Evolutionary conservation across 30 jellyfish, hydroid and myxozoan species (phyloP).

Genomic region (Nemopilema nomurai): DNA sequence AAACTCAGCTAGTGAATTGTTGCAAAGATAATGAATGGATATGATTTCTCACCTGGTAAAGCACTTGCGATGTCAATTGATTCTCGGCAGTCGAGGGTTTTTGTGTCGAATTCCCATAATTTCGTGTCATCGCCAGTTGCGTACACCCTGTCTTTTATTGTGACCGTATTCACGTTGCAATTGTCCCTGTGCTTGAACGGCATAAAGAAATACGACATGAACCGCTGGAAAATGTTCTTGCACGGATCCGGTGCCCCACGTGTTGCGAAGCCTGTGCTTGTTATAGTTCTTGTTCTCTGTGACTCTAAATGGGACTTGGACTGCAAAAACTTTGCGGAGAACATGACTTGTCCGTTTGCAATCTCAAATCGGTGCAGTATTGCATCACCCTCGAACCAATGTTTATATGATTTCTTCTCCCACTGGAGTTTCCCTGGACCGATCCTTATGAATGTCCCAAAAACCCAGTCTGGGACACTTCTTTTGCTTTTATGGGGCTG

Average conservation of each 20-base stretch:
- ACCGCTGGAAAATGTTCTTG: constrained; percentile 59
- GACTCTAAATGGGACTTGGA: constrained; percentile 54
- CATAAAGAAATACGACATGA: constrained; percentile 54
- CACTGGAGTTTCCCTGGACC: constrained; percentile 81
- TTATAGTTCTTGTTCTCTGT: constrained; percentile 34
- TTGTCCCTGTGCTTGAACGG: constrained; percentile 46
- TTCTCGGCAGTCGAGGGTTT: constrained; percentile 9
- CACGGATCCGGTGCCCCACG: constrained; percentile 69
- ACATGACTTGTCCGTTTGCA: constrained; percentile 50
- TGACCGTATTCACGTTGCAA: constrained; percentile 54
- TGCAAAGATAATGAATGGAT: no score
- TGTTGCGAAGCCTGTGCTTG: constrained; percentile 63
- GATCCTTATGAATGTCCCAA: constrained; percentile 48
- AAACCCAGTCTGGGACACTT: constrained; percentile 69
- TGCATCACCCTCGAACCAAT: constrained; percentile 82
- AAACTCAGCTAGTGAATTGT: no score
- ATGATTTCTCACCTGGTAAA: constrained; percentile 21
- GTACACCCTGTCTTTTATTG: constrained; percentile 14
- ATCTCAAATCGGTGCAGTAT: constrained; percentile 52
- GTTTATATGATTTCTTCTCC: constrained; percentile 59
- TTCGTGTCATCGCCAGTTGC: constrained; percentile 51
- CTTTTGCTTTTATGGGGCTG: no score
- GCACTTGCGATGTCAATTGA: background rate
- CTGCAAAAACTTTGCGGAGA: constrained; percentile 41
- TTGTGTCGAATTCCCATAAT: constrained; percentile 23